Percentiles rank a stretch among this genome's conserved stretches.
Evolutionary conservation across 2,888 invertebrate species (phyloP).

Genomic region (Magallana nippona): DNA sequence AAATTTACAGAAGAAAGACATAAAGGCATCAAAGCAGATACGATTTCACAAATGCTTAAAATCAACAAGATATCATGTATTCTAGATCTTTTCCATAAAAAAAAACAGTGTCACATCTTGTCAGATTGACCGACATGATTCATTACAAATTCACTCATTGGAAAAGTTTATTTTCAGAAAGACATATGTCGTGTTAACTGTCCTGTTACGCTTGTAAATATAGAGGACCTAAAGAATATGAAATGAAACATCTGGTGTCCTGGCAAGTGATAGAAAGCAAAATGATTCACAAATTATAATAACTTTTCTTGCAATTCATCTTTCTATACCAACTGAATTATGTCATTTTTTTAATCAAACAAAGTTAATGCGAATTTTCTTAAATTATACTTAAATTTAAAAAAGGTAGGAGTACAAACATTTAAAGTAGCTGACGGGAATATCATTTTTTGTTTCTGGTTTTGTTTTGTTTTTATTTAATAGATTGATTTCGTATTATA

Average conservation of each 20-base stretch:
- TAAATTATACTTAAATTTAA: too few relatives aligned
- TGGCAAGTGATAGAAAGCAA: neutral
- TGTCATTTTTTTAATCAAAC: constrained; percentile 1
- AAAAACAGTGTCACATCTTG: constrained; percentile 6
- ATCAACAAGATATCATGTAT: neutral
- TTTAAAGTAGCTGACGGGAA: neutral
- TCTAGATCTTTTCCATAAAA: neutral
- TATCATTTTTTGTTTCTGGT: too few relatives aligned
- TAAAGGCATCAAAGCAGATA: too few relatives aligned
- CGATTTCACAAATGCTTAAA: too few relatives aligned
- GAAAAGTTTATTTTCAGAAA: constrained; percentile 1
- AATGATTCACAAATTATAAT: too few relatives aligned
- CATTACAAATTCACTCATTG: constrained; percentile 4
- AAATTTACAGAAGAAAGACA: too few relatives aligned
- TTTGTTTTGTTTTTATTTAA: too few relatives aligned
- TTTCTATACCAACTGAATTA: neutral
- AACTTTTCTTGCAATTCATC: too few relatives aligned
- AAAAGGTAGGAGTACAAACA: neutral
- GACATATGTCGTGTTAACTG: neutral
- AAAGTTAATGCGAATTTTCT: neutral
- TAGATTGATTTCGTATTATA: too few relatives aligned
- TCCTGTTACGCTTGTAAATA: neutral
- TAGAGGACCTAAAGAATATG: neutral
- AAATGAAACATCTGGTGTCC: neutral
- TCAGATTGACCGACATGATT: constrained; percentile 22